These are phyloP conservation scores for Charadrius vociferus DNA, from an alignment of 2,113 vertebrate species.

Conservation along the genomic window DNA sequence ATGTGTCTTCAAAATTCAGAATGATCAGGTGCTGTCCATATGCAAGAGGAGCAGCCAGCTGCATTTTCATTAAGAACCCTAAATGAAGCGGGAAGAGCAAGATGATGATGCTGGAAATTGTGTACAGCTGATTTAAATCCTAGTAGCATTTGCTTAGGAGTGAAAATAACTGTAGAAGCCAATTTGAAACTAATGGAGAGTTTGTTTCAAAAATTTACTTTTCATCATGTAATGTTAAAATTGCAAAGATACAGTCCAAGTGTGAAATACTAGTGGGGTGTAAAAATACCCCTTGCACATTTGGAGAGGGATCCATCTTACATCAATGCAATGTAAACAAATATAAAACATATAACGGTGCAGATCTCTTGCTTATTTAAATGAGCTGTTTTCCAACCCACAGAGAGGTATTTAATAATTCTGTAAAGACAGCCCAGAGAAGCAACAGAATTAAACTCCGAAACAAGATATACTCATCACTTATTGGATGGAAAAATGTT, in stretches of 20 bases:
- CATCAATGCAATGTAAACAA: background rate
- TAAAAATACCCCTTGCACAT: background rate
- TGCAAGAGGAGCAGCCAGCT: background rate
- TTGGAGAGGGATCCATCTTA: background rate
- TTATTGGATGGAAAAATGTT: background rate
- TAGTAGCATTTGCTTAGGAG: background rate
- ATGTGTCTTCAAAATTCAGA: background rate
- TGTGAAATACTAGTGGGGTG: background rate
- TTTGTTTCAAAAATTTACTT: slow-evolving; percentile 15
- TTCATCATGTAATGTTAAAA: background rate
- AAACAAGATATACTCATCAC: background rate
- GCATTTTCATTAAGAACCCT: background rate
- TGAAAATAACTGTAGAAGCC: background rate
- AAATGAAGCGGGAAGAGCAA: background rate
- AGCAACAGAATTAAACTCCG: background rate
- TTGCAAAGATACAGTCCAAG: background rate
- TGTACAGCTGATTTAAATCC: background rate
- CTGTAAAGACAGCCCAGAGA: background rate
- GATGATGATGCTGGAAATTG: background rate
- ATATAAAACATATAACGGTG: background rate
- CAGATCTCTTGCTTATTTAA: background rate
- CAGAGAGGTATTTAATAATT: background rate
- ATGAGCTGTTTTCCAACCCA: background rate
- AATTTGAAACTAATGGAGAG: background rate
- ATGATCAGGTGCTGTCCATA: background rate